Evolutionary conservation across 2,797 vertebrate species (phyloP), one percentile per base, ranked within the genome.

Genomic region (Acrocephalus scirpaceus): DNA sequence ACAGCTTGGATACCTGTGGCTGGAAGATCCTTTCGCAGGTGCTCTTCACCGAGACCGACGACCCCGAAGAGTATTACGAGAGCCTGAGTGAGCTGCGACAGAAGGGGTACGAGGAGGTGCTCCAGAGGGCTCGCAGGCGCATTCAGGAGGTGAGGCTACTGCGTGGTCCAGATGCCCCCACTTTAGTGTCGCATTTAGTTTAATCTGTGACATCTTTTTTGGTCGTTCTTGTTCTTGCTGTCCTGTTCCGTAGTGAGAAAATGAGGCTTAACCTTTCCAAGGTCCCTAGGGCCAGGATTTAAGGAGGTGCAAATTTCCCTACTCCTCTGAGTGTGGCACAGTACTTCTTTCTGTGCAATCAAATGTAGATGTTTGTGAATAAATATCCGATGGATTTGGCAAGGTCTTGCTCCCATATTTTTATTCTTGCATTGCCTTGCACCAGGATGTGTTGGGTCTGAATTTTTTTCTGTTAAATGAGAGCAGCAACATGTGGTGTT

Each of bases 1-100:
- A 99, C 82, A 98, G 98, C 72, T 96, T 99, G 94, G 99, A 99
- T 97, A 99, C 99, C 84, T 99, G 99, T 91, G 99, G 99, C 17
- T 99, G 99, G 99, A 99, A 98, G 98, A 99, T 99, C 79, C 99
- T 99, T 13, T 99, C 99, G 0, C 99, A 99, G 98, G 98, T 99
- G 42, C 98, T 99, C 2, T 99, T 99, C 97, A 98, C 99, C 2
- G 99, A 99, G 94, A 98, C 98, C 11, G 99, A 99, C 38, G 99
- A 99, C 96, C 97, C 98, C 0, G 99, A 99, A 83, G 99, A 99
- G 95, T 99, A 99, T 95, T 99, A 99, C 13, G 99, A 99, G 97
- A 99, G 99, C 92, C 97, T 99, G 91, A 98, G 99, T 23, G 99
- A 99, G 96, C 98, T 99, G 95, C 96, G 99, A 70, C 99, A 98